Evolutionary conservation across 1,140 invertebrate genomes (phyloP).

Genomic region (Drosophila orena): DNA sequence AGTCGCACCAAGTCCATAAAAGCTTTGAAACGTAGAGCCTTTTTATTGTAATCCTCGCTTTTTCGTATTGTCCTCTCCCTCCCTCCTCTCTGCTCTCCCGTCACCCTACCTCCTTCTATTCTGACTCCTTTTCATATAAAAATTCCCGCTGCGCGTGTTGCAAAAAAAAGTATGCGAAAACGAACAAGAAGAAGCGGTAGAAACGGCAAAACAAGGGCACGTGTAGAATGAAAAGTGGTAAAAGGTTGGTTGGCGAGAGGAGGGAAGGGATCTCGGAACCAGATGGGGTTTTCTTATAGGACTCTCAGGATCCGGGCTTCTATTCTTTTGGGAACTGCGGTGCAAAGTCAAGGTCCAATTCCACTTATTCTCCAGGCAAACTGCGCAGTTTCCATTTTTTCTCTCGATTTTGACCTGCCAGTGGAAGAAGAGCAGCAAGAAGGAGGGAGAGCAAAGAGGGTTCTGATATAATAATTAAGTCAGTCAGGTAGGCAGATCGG

Average conservation of each 20-base stretch:
- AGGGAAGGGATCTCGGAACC: constrained; percentile 1
- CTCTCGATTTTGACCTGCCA: constrained; percentile 45
- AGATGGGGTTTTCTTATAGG: constrained; percentile 49
- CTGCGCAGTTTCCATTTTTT: constrained; percentile 60
- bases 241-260: background rate
- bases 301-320: constrained; percentile 44
- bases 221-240: constrained; percentile 52
- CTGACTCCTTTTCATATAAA: constrained; percentile 40
- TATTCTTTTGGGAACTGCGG: constrained; percentile 33
- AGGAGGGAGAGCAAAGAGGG: constrained; percentile 17
- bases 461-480: constrained; percentile 78
- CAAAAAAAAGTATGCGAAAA: constrained; percentile 43
- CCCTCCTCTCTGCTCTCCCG: constrained; percentile 7
- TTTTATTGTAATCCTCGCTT: constrained; percentile 49
- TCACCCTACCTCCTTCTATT: constrained; percentile 12
- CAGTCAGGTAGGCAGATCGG: constrained; percentile 72
- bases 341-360: constrained; percentile 73
- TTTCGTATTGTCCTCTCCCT: constrained; percentile 27
- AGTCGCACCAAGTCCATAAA: background rate
- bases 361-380: constrained; percentile 46
- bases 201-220: constrained; percentile 73
- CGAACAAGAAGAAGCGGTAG: constrained; percentile 23
- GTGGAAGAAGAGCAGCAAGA: background rate
- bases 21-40: constrained; percentile 17
- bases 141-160: constrained; percentile 58